These are phyloP conservation scores for Lordiphosa collinella DNA, from an alignment of 1,140 invertebrate species.

Conservation along the genomic window DNA sequence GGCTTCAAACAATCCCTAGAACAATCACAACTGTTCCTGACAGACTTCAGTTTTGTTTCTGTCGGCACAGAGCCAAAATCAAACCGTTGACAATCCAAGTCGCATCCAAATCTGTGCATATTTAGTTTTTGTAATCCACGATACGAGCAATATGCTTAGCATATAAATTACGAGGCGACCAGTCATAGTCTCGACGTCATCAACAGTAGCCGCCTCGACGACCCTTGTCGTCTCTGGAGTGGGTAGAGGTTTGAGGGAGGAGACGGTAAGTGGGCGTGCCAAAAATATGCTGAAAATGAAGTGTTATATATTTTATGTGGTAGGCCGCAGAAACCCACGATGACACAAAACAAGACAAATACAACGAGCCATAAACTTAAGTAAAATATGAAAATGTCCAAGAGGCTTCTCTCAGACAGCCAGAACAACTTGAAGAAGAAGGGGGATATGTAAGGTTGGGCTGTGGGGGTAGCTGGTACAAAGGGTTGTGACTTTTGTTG, in stretches of 20 bases:
- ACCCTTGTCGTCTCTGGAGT: conserved; percentile 5
- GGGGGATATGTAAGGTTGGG: not conserved
- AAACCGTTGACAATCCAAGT: too few relatives aligned
- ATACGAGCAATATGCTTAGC: conserved; percentile 69
- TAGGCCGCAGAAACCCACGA: conserved; percentile 40
- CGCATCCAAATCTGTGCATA: not conserved
- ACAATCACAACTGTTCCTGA: too few relatives aligned
- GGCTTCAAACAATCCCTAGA: too few relatives aligned
- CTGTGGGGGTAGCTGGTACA: conserved; percentile 20
- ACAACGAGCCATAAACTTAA: conserved; percentile 65
- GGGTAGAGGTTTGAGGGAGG: too few relatives aligned
- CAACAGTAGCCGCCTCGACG: conserved; percentile 10
- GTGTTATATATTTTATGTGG: conserved; percentile 72
- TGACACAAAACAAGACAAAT: conserved; percentile 51
- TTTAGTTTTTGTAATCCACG: conserved; percentile 56
- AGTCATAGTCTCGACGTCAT: conserved; percentile 9
- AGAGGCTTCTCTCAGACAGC: conserved; percentile 40
- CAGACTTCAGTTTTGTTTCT: too few relatives aligned
- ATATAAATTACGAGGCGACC: conserved; percentile 65
- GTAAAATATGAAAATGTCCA: conserved; percentile 68
- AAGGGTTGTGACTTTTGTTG: conserved; percentile 69
- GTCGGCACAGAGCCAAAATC: too few relatives aligned
- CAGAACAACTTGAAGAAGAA: conserved; percentile 10
- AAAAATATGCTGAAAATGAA: conserved; percentile 65
- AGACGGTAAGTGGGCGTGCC: conserved; percentile 17